phyloP scores from a whole-genome alignment of 2,797 vertebrate genomes.

The Crypturellus tataupa region DNA sequence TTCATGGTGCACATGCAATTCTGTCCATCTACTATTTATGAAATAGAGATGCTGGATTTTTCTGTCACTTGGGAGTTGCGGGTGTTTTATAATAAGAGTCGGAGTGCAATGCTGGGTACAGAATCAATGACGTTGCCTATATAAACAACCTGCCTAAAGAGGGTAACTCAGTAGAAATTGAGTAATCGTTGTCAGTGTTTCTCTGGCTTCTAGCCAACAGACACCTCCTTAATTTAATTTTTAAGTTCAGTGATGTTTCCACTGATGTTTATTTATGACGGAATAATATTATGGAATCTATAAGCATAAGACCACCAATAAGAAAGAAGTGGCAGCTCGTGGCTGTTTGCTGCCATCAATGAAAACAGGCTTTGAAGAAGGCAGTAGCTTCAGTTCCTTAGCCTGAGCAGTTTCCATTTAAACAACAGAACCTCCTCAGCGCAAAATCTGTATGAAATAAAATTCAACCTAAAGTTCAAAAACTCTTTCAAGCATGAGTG shows the following conservation, averaged over 20 bases:
- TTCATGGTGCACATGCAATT: fast-evolving
- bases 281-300: not conserved
- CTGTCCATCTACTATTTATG: not conserved
- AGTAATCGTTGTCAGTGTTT: not conserved
- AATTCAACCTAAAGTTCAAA: not conserved
- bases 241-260: not conserved
- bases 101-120: not conserved
- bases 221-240: not conserved
- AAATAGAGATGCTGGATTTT: fast-evolving
- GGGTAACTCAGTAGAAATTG: not conserved
- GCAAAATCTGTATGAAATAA: not conserved
- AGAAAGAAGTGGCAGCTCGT: not conserved
- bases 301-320: not conserved
- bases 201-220: not conserved
- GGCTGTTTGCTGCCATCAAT: fast-evolving
- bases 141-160: not conserved
- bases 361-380: not conserved
- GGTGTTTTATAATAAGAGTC: not conserved
- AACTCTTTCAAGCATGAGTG: not conserved
- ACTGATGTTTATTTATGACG: not conserved
- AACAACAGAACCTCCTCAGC: not conserved
- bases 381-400: not conserved
- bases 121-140: not conserved
- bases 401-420: not conserved
- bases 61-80: not conserved